These are phyloP conservation scores for Clarias macrocephalus DNA, from an alignment of 2,113 vertebrate genomes.

Conservation along the genomic window DNA sequence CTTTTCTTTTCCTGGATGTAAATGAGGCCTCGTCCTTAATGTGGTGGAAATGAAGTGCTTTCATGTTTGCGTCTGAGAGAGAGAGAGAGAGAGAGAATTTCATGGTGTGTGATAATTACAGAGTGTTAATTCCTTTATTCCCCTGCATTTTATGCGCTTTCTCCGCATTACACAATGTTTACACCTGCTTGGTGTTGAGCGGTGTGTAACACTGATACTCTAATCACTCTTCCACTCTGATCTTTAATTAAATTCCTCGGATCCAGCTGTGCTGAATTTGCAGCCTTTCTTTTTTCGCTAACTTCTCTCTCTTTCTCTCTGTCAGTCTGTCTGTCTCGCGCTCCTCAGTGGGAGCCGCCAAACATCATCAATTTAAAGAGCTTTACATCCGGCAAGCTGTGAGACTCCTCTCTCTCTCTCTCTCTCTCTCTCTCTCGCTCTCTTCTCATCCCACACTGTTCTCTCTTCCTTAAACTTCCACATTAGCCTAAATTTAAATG, in stretches of 20 bases:
- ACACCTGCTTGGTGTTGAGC: background rate
- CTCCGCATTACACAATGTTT: background rate
- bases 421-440: background rate
- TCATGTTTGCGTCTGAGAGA: background rate
- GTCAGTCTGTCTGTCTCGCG: background rate
- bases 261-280: background rate
- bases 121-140: background rate
- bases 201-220: background rate
- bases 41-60: background rate
- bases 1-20: background rate
- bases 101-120: background rate
- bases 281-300: background rate
- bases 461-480: background rate
- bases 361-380: slow-evolving; percentile 33
- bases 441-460: background rate
- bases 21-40: background rate
- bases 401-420: background rate
- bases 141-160: background rate
- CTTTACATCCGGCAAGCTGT: slow-evolving; percentile 23
- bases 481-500: background rate
- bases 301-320: slow-evolving; percentile 6
- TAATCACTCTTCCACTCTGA: background rate
- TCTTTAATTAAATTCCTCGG: background rate
- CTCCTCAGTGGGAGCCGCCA: background rate
- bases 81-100: background rate